Base-by-base conservation (phyloP, 2,888 invertebrate genomes). In the Gibbula magus region DNA sequence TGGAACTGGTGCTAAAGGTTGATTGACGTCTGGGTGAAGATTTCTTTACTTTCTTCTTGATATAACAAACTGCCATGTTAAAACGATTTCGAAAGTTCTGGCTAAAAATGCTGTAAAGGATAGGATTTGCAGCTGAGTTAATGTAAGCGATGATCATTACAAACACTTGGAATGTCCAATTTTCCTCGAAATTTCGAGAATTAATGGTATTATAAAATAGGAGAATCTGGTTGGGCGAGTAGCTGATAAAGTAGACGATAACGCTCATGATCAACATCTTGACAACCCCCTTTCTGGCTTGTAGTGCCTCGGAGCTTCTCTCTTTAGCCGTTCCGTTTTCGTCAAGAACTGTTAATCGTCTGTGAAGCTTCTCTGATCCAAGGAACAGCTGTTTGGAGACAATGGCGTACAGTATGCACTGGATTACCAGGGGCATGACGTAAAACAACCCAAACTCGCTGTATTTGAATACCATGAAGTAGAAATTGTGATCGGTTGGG, bases 201-300 rank as follows among this genome's bases (percentile, higher is more conserved):
- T 88, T 84, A 54, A 92, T 83, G 0, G 89, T 89, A 79, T 89
- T 89, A 87, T 92, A 92, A 53, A 92, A 83, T 0, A 93, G 87
- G 29, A 92, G 84, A 10, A 91, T 89, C 82, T 93, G 93, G 66
- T 93, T 92, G 0, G 93, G 93, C 0, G 93, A 93, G 86, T 94
- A 94, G 86, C 93, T 93, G 32, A 93, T 79, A 85, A 94, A 93
- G 87, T 94, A 94, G 16, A 84, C 78, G 53, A 83, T 67, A 13
- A 84, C 81, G 29, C 80, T 82, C 82, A 83, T 77, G 35, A 84
- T 83, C 75, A 84, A 54, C 84, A 84, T 83, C 77, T 81, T 83
- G 67, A 84, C 80, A 20, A 84, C 82, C 0, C 80, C 81, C 32
- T 79, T 83, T 22, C 80, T 53, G 13, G 79, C 80, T 77, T 66